Conservation (phyloP, 2,113 vertebrate species). For the Salvator merianae region DNA sequence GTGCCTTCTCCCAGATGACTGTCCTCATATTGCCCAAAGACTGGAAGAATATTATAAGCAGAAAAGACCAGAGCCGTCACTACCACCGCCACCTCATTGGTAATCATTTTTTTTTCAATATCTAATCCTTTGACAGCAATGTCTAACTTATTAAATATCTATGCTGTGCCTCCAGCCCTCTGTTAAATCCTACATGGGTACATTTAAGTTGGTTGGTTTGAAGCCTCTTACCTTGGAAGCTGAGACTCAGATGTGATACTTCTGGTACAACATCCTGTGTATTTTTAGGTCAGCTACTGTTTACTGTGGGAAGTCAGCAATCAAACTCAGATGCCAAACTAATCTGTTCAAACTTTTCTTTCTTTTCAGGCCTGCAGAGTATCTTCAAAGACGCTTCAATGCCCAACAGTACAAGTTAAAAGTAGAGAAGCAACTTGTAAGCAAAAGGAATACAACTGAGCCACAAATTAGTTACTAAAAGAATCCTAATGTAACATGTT, state of each 20-base stretch:
- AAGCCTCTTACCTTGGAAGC: neutral
- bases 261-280: too few relatives aligned
- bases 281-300: accelerated
- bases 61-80: constrained; percentile 34
- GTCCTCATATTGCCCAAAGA: constrained; percentile 46
- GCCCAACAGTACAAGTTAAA: constrained; percentile 89
- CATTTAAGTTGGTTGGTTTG: neutral
- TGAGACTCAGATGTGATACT: neutral
- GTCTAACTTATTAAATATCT: too few relatives aligned
- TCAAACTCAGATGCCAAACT: neutral
- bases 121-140: neutral
- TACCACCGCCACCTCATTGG: constrained; percentile 62
- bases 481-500: neutral
- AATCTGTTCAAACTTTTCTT: constrained; percentile 16
- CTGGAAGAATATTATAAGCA: constrained; percentile 51
- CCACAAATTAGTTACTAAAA: neutral
- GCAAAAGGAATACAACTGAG: constrained; percentile 27
- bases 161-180: neutral
- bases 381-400: constrained; percentile 84
- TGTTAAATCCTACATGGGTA: neutral
- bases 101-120: constrained; percentile 1
- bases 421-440: constrained; percentile 91
- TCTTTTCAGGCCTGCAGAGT: constrained; percentile 80
- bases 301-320: neutral
- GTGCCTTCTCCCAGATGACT: constrained; percentile 39